A percentile compares a stretch with the other conserved stretches of the same genome.
Conservation (phyloP, 2,113 vertebrate species). For the Calypte anna region DNA sequence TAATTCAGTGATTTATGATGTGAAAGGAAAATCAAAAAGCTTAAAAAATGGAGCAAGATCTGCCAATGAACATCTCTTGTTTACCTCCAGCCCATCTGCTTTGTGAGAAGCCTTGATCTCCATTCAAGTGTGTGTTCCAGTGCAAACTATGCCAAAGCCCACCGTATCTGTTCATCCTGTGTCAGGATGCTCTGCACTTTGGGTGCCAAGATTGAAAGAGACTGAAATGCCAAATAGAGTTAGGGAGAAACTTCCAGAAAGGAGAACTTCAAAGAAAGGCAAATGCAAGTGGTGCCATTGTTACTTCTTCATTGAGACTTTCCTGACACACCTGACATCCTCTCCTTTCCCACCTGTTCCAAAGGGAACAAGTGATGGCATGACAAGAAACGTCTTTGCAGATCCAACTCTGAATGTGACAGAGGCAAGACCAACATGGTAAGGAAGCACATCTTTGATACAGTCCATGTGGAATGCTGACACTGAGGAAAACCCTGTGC, state of each 20-base stretch:
- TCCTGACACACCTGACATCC: background rate
- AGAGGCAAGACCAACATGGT: background rate
- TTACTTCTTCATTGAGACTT: background rate
- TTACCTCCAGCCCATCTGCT: background rate
- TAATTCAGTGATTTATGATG: background rate
- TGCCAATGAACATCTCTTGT: background rate
- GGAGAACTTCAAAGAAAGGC: background rate
- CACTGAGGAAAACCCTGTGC: background rate
- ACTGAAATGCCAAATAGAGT: background rate
- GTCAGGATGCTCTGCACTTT: background rate
- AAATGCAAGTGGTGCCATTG: background rate
- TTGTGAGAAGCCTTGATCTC: rapidly evolving
- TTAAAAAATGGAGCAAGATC: background rate
- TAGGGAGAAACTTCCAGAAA: background rate
- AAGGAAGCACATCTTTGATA: background rate
- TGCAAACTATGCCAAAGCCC: background rate
- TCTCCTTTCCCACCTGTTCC: background rate
- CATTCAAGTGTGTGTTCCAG: background rate
- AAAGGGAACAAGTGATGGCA: background rate
- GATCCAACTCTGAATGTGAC: background rate
- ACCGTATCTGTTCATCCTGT: rapidly evolving
- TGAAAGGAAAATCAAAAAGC: background rate
- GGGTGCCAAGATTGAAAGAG: background rate
- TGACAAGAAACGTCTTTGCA: background rate
- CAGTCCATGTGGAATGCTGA: background rate